Evolutionary conservation across 2,797 vertebrate genomes (phyloP), one percentile per base, ranked within the genome.

Genomic region (Ceyx erithaca): DNA sequence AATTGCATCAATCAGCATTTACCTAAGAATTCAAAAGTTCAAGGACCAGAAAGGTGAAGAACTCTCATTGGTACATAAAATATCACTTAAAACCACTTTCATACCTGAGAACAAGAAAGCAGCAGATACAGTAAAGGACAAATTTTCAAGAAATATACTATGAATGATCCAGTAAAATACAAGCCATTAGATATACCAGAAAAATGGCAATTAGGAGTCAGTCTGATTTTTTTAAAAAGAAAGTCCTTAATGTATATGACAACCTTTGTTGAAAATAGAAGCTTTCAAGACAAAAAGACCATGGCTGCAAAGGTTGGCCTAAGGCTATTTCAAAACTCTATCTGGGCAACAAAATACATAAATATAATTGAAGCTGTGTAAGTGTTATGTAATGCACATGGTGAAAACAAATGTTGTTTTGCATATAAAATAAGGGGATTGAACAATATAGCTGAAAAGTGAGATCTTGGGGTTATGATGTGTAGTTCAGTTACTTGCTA

Each of bases 1-100:
- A 92, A 94, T 73, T 82, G 28, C 57, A 77, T 80, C 68, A 73
- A 87, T 82, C 75, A 57, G n/a, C 35, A 70, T 59, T 89, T 70
- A 77, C 15, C 31, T 48, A 85, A 63, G 61, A 82, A 85, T 63
- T 70, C 68, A 82, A 82, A 87, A 87, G 63, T 67, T 80, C 57
- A 80, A 85, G 35, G 49, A 85, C n/a, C 68, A 81, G 52, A 82
- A 76, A 51, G 61, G 26, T n/a, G 43, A 87, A 89, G 11, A 79
- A 33, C 6, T 59, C 4, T 40, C 40, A 52, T 21, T 40, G 35
- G 13, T 59, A 13, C 18, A n/a, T 28, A 30, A 95, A 87, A 7
- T 41, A 51, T 59, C 45, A 28, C 31, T 70, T 70, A 85, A 85
- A 80, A 15, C 7, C 51, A 14, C 25, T 71, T 80, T 66, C 37